Evolutionary conservation across 2,113 vertebrate genomes (phyloP).

Genomic region (Eudyptes chrysolophus): DNA sequence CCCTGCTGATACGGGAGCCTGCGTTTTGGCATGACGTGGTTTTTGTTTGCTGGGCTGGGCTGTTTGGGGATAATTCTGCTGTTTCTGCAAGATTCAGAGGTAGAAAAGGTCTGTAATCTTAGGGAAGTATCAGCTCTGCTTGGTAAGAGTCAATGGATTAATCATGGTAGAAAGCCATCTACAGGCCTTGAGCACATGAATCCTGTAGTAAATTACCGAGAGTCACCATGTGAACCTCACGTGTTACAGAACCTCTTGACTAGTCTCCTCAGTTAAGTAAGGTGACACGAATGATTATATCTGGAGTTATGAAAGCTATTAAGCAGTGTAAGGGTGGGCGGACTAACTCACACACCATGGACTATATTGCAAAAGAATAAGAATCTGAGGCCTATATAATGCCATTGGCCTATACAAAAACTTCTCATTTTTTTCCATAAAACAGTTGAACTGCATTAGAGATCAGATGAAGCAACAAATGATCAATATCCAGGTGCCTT

Average conservation of each 20-base stretch:
- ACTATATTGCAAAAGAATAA: not conserved
- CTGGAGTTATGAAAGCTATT: not conserved
- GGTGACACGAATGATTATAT: not conserved
- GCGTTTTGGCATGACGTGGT: rapidly evolving
- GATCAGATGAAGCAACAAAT: not conserved
- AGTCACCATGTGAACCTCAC: not conserved
- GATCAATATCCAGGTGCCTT: not conserved
- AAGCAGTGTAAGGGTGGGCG: not conserved
- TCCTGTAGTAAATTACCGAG: not conserved
- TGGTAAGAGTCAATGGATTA: not conserved
- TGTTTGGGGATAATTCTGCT: not conserved
- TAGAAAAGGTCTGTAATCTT: not conserved
- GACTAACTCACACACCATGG: not conserved
- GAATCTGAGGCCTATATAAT: not conserved
- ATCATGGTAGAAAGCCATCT: not conserved
- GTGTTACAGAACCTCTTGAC: not conserved
- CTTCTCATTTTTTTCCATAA: not conserved
- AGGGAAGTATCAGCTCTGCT: not conserved
- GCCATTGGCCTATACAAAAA: not conserved
- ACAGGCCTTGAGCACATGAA: not conserved
- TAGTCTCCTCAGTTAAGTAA: not conserved
- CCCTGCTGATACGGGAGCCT: not conserved
- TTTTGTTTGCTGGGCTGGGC: not conserved
- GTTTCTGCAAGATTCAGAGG: not conserved
- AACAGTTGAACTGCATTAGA: not conserved